Percentiles rank a stretch among this genome's conserved stretches.
These are phyloP conservation scores for Agrochola lychnidis DNA, from an alignment of 2,888 invertebrate species.

Conservation along the genomic window DNA sequence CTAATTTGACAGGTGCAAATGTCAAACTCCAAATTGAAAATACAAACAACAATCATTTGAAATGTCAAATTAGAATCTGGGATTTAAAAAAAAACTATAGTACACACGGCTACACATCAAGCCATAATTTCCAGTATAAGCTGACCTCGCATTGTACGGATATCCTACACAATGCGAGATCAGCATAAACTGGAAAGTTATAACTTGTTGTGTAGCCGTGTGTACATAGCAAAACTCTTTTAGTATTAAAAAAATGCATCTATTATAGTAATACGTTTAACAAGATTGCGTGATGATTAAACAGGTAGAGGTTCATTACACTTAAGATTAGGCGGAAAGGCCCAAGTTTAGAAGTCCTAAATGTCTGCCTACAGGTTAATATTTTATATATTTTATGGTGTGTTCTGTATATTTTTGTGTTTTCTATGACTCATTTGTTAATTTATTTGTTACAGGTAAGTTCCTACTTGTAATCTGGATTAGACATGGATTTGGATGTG, in stretches of 20 bases:
- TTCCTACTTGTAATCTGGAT: not conserved
- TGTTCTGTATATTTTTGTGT: not conserved
- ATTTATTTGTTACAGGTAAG: constrained; percentile 79
- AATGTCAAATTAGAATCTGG: too few species aligned
- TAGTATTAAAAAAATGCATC: not conserved
- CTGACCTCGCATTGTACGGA: too few species aligned
- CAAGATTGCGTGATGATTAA: not conserved
- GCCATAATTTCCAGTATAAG: too few species aligned
- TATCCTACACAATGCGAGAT: too few species aligned
- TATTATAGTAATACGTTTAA: not conserved
- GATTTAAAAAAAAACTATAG: too few species aligned
- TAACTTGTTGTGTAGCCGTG: too few species aligned
- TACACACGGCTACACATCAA: too few species aligned
- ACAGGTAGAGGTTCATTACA: not conserved
- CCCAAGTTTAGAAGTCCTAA: not conserved
- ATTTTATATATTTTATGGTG: not conserved
- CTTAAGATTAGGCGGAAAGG: not conserved
- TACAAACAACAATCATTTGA: too few species aligned
- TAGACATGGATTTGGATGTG: not conserved
- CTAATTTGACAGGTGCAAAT: too few species aligned
- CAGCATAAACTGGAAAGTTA: too few species aligned
- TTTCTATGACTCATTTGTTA: constrained; percentile 45
- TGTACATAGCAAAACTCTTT: too few species aligned
- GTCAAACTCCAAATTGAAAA: too few species aligned
- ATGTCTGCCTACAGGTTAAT: not conserved